Base-by-base conservation (phyloP, 2,113 vertebrate genomes). In the Propithecus coquereli region DNA sequence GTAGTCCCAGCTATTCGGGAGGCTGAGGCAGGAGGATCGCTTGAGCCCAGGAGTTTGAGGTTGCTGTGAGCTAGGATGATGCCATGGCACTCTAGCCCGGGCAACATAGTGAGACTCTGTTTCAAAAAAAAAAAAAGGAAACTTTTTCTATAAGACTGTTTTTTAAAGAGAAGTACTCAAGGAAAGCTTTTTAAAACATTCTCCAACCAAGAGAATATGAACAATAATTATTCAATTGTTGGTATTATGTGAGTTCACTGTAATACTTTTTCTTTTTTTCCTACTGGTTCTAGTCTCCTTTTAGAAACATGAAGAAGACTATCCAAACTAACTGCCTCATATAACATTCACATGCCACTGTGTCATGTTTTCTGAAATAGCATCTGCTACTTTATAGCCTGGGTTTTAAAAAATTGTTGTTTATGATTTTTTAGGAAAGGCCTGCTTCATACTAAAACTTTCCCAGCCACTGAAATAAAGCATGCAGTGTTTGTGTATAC, bases 351-450 rank as follows among this genome's bases (percentile, higher is more conserved):
- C 30, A 81, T 85, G 61, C 5, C 85, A 80, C 6, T 92, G 45
- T 85, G 65, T 88, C 68, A 68, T 45, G 50, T 40, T 80, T 92
- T 74, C 57, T 85, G 70, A 86, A 94, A 92, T 57, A 20, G 66
- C 16, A 96, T 63, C 12, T 95, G 83, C 50, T 81, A 70, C n/a
- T 37, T 92, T 32, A 73, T 30, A 43, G 37, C 37, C 43, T 83
- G 18, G 52, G 20, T 91, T 94, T 87, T 34, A 37, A 81, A 93
- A 90, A 90, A n/a, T 3, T 73, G 7, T 37, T 65, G 22, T 74
- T 86, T 70, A 74, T 77, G 43, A 54, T 71, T 92, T 94, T 92
- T 87, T 82, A 86, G n/a, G 54, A 92, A 94, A 96, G 80, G 59
- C n/a, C 6, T 77, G 32, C 13, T 90, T 87, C 52, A 47, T 54